These are phyloP conservation scores for Chalcis sispes DNA, from an alignment of 2,888 invertebrate genomes.

Conservation along the genomic window DNA sequence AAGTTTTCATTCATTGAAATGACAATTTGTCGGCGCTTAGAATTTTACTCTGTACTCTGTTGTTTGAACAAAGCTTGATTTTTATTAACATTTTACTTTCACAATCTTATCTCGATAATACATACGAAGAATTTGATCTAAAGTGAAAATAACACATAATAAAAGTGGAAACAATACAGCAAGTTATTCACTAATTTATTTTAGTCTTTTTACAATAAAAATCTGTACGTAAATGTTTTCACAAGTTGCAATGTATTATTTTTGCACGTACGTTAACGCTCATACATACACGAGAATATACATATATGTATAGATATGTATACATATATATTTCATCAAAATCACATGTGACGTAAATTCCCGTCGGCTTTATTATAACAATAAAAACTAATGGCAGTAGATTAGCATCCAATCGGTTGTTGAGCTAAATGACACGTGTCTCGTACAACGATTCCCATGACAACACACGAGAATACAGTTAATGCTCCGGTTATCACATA, in stretches of 20 bases:
- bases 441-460: slow-evolving; percentile 59
- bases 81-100: slow-evolving; percentile 44
- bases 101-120: slow-evolving; percentile 8
- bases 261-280: no score
- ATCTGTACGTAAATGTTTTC: slow-evolving; percentile 37
- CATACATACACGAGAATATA: no score
- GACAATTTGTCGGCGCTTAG: slow-evolving; percentile 11
- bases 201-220: slow-evolving; percentile 27
- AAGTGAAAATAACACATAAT: slow-evolving; percentile 33
- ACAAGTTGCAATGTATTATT: slow-evolving; percentile 36
- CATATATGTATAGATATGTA: slow-evolving; percentile 3
- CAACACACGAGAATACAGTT: slow-evolving; percentile 48
- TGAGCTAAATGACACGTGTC: slow-evolving; percentile 39
- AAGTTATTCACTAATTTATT: slow-evolving; percentile 34
- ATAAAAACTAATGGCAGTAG: slow-evolving; percentile 59
- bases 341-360: slow-evolving; percentile 27
- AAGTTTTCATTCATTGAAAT: slow-evolving; percentile 14
- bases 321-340: slow-evolving; percentile 37
- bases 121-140: slow-evolving; percentile 23
- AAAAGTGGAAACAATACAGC: slow-evolving; percentile 19
- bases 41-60: slow-evolving; percentile 13
- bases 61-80: neutral
- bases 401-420: slow-evolving; percentile 50
- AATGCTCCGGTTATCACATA: slow-evolving; percentile 57
- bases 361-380: slow-evolving; percentile 43